Evolutionary conservation across 2,113 vertebrate species (phyloP).

Genomic region (Zapornia atra): DNA sequence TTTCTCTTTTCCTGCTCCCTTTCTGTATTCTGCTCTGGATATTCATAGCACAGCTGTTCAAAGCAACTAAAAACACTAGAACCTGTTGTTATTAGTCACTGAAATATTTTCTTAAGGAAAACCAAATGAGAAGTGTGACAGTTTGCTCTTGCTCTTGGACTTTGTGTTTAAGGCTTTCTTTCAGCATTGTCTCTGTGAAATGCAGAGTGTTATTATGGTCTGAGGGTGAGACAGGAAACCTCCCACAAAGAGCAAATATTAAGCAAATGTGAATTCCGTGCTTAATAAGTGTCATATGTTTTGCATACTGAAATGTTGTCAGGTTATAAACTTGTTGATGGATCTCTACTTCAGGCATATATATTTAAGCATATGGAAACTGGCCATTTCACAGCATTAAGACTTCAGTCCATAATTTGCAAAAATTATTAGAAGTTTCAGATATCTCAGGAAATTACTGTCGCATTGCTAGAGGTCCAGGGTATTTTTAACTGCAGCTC

Average conservation of each 20-base stretch:
- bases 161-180: slow-evolving; percentile 31
- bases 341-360: not conserved
- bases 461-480: not conserved
- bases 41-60: not conserved
- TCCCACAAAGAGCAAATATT: slow-evolving; percentile 65
- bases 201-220: slow-evolving; percentile 29
- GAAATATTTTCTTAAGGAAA: slow-evolving; percentile 51
- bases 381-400: slow-evolving; percentile 7
- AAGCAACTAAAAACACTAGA: not conserved
- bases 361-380: not conserved
- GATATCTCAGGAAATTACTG: not conserved
- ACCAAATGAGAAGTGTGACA: slow-evolving; percentile 33
- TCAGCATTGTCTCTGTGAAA: slow-evolving; percentile 34
- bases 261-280: slow-evolving; percentile 61
- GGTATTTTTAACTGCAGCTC: not conserved
- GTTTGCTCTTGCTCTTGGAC: not conserved
- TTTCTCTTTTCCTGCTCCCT: not conserved
- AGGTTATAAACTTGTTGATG: slow-evolving; percentile 5
- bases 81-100: slow-evolving; percentile 29
- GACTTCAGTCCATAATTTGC: not conserved
- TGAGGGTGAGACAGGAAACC: slow-evolving; percentile 58
- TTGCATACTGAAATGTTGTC: slow-evolving; percentile 29
- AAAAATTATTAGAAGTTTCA: not conserved
- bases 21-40: not conserved
- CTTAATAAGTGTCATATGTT: slow-evolving; percentile 60